These are phyloP conservation scores for Dinoponera quadriceps DNA, from an alignment of 1,140 invertebrate species.

Conservation along the genomic window DNA sequence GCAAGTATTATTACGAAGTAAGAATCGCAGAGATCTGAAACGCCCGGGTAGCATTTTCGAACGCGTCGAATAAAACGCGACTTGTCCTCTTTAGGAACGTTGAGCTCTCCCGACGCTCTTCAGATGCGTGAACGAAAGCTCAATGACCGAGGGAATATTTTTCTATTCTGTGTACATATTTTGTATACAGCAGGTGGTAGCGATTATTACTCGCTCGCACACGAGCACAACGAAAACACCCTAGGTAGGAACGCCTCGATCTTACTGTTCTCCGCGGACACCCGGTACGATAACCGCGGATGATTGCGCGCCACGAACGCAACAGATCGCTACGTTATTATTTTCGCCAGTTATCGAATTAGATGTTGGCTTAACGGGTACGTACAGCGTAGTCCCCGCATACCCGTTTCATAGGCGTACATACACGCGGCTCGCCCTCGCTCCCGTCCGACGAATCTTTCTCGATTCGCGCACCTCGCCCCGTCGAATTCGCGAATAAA, in stretches of 20 bases:
- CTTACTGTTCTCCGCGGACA: constrained; percentile 68
- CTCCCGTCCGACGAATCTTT: background rate
- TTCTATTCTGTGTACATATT: constrained; percentile 47
- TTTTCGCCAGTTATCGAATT: constrained; percentile 82
- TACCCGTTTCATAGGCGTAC: constrained; percentile 73
- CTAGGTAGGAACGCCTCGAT: constrained; percentile 43
- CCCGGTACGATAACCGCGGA: constrained; percentile 72
- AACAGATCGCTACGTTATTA: constrained; percentile 79
- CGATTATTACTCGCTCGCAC: constrained; percentile 34
- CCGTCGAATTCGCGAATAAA: background rate
- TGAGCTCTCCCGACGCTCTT: no score
- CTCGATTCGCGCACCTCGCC: background rate
- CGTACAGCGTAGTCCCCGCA: constrained; percentile 58
- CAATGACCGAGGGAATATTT: constrained; percentile 16
- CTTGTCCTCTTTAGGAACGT: no score
- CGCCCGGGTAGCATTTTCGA: background rate
- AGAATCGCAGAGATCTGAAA: no score
- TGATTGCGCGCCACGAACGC: constrained; percentile 71
- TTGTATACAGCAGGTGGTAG: constrained; percentile 47
- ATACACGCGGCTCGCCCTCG: constrained; percentile 48
- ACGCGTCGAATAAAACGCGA: background rate
- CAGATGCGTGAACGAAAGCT: background rate
- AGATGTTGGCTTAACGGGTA: constrained; percentile 81
- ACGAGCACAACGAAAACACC: constrained; percentile 8
- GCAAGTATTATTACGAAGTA: no score